phyloP scores from a whole-genome alignment of 2,113 vertebrate genomes.

The Cathartes aura region DNA sequence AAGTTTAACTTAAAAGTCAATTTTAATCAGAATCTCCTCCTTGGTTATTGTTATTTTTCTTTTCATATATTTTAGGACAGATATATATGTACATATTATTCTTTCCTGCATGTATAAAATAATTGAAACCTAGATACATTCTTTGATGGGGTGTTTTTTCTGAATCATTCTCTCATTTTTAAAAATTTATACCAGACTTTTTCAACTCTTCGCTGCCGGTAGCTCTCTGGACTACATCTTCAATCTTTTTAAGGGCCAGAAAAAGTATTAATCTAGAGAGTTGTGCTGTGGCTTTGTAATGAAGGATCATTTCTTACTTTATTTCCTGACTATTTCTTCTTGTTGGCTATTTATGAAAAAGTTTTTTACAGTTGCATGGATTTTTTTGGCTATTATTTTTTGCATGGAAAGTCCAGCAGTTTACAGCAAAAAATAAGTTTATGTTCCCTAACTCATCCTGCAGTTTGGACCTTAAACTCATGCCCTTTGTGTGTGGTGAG shows the following conservation, averaged over 20 bases:
- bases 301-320: background rate
- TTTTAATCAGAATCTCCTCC: slow-evolving; percentile 27
- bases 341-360: background rate
- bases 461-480: background rate
- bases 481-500: background rate
- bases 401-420: background rate
- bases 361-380: background rate
- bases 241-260: background rate
- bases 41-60: background rate
- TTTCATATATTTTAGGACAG: background rate
- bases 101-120: background rate
- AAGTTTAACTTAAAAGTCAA: slow-evolving; percentile 47
- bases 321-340: background rate
- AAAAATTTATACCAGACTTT: background rate
- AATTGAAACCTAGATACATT: background rate
- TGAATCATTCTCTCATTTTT: background rate
- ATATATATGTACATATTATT: background rate
- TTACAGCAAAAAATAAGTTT: background rate
- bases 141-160: background rate
- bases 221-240: background rate
- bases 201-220: background rate
- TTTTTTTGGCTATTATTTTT: background rate
- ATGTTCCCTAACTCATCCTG: background rate
- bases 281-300: background rate
- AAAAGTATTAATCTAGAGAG: background rate